phyloP scores from a whole-genome alignment of 2,113 vertebrate species.

The Danionella cerebrum region DNA sequence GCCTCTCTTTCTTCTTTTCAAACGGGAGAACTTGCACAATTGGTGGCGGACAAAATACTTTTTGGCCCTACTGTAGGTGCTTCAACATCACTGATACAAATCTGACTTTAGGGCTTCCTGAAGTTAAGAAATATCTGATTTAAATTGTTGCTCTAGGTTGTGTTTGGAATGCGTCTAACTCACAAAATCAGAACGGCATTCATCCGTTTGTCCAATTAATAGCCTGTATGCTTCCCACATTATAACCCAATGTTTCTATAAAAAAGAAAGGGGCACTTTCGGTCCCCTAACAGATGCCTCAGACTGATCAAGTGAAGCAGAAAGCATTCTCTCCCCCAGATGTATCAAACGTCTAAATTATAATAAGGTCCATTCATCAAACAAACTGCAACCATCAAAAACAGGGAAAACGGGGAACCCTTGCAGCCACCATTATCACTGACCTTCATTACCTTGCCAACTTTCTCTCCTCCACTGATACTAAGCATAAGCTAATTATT shows the following conservation, averaged over 20 bases:
- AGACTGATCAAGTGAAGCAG: conserved; percentile 29
- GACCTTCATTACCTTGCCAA: conserved; percentile 34
- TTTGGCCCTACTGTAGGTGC: no score
- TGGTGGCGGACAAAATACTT: no score
- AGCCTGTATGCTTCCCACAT: conserved; percentile 11
- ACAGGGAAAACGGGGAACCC: not conserved
- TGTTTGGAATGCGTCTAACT: no score
- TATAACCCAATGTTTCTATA: conserved; percentile 20
- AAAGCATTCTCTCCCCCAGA: conserved; percentile 9
- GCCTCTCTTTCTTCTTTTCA: no score
- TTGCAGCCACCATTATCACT: conserved; percentile 20
- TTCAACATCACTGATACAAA: no score
- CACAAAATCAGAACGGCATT: not conserved
- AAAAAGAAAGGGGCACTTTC: conserved; percentile 26
- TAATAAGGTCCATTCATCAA: conserved; percentile 44
- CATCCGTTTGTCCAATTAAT: conserved; percentile 33
- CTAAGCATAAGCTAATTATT: conserved; percentile 9
- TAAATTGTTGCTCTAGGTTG: no score
- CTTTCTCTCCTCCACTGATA: not conserved
- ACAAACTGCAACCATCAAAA: conserved; percentile 10
- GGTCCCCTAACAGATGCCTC: conserved; percentile 32
- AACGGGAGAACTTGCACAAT: no score
- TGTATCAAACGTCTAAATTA: conserved; percentile 36
- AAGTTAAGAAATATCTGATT: no score
- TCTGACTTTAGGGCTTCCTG: no score